These are phyloP conservation scores for Gymnobelideus leadbeateri DNA, from an alignment of 2,113 vertebrate genomes.

Conservation along the genomic window DNA sequence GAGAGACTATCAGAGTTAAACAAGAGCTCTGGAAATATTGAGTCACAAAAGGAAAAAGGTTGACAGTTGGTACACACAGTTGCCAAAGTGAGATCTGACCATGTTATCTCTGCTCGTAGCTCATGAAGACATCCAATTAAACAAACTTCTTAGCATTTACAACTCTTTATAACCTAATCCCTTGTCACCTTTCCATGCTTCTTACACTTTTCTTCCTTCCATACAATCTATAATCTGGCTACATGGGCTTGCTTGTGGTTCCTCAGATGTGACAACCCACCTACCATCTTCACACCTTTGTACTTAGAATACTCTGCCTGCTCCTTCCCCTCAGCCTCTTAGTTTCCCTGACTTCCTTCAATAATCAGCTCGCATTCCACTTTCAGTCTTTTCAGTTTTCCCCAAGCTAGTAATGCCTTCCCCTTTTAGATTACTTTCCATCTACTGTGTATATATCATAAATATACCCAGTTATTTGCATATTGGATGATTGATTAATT, in stretches of 20 bases:
- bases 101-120: not conserved
- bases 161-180: not conserved
- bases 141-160: not conserved
- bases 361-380: not conserved
- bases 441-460: not conserved
- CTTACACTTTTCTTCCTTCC: not conserved
- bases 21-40: not conserved
- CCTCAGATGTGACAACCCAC: not conserved
- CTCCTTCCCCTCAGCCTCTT: not conserved
- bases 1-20: not conserved
- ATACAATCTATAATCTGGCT: not conserved
- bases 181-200: not conserved
- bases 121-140: not conserved
- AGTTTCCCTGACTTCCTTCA: not conserved
- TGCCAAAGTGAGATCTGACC: not conserved
- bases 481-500: not conserved
- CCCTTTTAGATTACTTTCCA: no score
- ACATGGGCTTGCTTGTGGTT: not conserved
- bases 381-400: not conserved
- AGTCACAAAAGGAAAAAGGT: not conserved
- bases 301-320: not conserved
- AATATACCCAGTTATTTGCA: not conserved
- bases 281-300: not conserved
- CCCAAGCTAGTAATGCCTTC: not conserved
- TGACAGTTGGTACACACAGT: not conserved